Conservation (phyloP, 2,797 vertebrate genomes). For the Choloepus didactylus region DNA sequence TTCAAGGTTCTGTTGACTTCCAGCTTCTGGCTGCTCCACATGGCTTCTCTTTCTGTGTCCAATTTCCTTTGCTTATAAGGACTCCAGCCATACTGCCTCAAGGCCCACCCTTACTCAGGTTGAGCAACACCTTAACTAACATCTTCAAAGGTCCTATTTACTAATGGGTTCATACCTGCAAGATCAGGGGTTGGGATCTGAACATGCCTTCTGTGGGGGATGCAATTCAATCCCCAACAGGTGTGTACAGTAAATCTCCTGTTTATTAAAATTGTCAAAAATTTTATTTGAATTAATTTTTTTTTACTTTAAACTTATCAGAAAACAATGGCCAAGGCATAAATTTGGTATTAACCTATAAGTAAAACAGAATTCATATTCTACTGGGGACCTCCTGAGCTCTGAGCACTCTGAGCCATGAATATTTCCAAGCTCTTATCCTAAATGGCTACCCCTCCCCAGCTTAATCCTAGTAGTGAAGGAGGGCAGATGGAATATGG, state of each 20-base stretch:
- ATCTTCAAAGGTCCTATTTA: too few species aligned
- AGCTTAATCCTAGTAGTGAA: not conserved
- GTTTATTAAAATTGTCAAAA: not conserved
- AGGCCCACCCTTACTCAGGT: too few species aligned
- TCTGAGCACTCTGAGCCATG: not conserved
- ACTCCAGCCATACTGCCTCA: too few species aligned
- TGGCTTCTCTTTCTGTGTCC: too few species aligned
- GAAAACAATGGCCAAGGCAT: not conserved
- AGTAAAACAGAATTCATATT: not conserved
- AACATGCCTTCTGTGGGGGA: too few species aligned
- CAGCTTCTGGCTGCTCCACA: too few species aligned
- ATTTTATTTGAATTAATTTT: conserved; percentile 31
- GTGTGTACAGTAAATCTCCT: not conserved
- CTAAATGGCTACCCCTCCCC: not conserved
- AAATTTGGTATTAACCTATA: not conserved
- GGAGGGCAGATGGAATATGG: fast-evolving
- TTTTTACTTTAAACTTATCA: conserved; percentile 31
- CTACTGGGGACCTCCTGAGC: not conserved
- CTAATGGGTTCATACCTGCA: too few species aligned
- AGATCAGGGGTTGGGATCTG: too few species aligned
- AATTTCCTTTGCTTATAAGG: too few species aligned
- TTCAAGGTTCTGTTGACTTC: too few species aligned
- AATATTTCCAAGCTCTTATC: not conserved
- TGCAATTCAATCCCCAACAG: too few species aligned
- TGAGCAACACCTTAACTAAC: too few species aligned